Evolutionary conservation across 2,888 invertebrate genomes (phyloP).

Genomic region (Cryptocephalus primarius): DNA sequence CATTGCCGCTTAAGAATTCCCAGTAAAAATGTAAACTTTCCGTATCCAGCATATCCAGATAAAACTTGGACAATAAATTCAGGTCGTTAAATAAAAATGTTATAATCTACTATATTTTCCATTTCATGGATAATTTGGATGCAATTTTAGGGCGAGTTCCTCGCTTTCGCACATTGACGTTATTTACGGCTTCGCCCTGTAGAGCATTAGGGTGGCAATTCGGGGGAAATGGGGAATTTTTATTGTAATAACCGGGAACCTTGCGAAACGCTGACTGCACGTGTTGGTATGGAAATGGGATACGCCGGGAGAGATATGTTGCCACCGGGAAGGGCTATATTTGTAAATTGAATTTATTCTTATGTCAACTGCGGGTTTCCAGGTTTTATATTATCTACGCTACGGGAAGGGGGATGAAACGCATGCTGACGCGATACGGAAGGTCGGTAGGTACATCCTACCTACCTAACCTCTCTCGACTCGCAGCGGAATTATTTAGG

Average conservation of each 20-base stretch:
- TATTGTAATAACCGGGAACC: conserved; percentile 31
- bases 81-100: conserved; percentile 25
- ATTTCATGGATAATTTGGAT: conserved; percentile 27
- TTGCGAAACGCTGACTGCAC: conserved; percentile 29
- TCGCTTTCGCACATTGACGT: conserved; percentile 29
- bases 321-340: conserved; percentile 24
- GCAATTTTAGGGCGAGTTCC: conserved; percentile 22
- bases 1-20: too few species aligned
- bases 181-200: conserved; percentile 29
- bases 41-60: conserved; percentile 19
- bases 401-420: too few species aligned
- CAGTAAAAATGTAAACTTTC: conserved; percentile 18
- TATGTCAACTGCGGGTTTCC: conserved; percentile 9
- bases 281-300: conserved; percentile 27
- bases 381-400: conserved; percentile 1
- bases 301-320: conserved; percentile 26
- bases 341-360: conserved; percentile 30
- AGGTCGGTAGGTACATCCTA: too few species aligned
- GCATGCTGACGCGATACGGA: too few species aligned
- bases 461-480: too few species aligned
- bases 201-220: conserved; percentile 28
- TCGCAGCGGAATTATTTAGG: too few species aligned
- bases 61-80: conserved; percentile 23
- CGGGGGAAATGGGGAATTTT: conserved; percentile 22
- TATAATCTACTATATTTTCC: conserved; percentile 26